Conservation (phyloP, 1,140 invertebrate species). For the Saccostrea echinata region DNA sequence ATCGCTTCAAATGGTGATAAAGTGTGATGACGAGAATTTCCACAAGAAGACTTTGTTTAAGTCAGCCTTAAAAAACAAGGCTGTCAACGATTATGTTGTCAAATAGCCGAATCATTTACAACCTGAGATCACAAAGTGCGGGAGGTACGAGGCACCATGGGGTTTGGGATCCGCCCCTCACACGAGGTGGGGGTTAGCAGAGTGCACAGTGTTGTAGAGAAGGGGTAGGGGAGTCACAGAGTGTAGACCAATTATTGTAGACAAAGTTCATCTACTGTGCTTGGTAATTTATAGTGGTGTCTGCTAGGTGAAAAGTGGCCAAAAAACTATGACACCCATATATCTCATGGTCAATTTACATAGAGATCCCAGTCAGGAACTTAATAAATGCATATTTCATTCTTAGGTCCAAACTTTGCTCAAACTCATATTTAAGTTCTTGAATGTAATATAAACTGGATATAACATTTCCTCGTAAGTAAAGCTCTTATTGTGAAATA, state of each 20-base stretch:
- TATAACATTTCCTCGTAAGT: no score
- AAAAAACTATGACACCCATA: slow-evolving; percentile 22
- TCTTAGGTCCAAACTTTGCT: not conserved
- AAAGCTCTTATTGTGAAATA: no score
- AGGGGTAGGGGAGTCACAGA: not conserved
- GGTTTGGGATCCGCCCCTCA: not conserved
- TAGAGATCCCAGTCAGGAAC: not conserved
- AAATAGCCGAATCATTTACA: slow-evolving; percentile 28
- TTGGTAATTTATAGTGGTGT: not conserved
- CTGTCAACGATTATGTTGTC: slow-evolving; percentile 28
- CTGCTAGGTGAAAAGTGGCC: slow-evolving; percentile 10
- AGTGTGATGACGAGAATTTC: slow-evolving; percentile 9
- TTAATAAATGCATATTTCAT: not conserved
- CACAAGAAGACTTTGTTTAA: slow-evolving; percentile 26
- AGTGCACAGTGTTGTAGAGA: not conserved
- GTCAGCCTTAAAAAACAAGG: slow-evolving; percentile 12
- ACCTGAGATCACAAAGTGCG: not conserved
- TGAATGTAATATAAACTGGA: no score
- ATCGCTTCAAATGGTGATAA: not conserved
- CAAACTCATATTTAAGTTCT: not conserved
- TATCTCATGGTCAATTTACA: slow-evolving; percentile 20
- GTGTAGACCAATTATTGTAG: slow-evolving; percentile 7
- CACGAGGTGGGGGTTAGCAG: slow-evolving; percentile 8
- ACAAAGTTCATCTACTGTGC: slow-evolving; percentile 22
- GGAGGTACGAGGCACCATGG: slow-evolving; percentile 8